phyloP scores from a whole-genome alignment of 2,797 vertebrate species.

The Anisognathus igniventris region DNA sequence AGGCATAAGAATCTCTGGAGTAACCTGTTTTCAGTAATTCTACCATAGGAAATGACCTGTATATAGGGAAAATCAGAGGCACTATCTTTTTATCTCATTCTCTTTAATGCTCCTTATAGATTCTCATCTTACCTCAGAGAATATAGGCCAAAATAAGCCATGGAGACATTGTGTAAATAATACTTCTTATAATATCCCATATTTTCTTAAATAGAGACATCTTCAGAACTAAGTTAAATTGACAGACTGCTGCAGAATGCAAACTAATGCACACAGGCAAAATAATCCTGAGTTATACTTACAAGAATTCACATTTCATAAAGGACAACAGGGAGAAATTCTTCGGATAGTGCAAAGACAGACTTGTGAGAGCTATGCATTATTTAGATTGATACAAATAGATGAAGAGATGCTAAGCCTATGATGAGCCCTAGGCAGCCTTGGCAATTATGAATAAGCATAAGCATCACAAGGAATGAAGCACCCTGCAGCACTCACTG shows the following conservation, averaged over 20 bases:
- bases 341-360: background rate
- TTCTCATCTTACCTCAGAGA: background rate
- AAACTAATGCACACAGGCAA: background rate
- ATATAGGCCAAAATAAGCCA: background rate
- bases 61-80: background rate
- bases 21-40: background rate
- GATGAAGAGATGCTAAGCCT: background rate
- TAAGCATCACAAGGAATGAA: background rate
- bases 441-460: background rate
- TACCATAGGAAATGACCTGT: background rate
- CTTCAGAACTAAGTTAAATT: background rate
- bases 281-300: background rate
- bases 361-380: background rate
- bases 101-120: background rate
- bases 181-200: background rate
- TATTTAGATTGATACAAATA: background rate
- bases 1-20: background rate
- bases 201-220: background rate
- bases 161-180: background rate
- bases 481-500: background rate
- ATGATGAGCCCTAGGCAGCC: background rate
- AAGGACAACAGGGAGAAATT: background rate
- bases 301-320: background rate
- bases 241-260: background rate
- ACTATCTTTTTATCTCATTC: background rate